Percentiles rank a stretch among this genome's conserved stretches.
Evolutionary conservation across 2,113 vertebrate genomes (phyloP).

Genomic region (Bettongia penicillata): DNA sequence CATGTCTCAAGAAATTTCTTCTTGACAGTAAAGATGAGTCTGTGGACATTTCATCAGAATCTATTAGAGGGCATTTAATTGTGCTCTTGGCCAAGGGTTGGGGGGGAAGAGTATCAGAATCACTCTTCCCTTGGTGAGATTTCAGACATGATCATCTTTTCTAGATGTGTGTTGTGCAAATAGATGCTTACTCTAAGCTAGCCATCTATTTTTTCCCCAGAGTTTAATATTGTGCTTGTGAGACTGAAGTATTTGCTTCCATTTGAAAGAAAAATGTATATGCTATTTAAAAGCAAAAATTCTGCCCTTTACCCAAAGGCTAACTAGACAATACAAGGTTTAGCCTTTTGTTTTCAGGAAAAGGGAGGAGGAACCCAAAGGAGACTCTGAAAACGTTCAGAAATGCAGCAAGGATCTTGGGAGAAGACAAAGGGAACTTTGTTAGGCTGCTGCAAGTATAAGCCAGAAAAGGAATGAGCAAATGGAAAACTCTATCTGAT

Average conservation of each 20-base stretch:
- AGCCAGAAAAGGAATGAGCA: slow-evolving; percentile 70
- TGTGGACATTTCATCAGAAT: background rate
- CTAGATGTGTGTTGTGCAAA: background rate
- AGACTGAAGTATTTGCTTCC: background rate
- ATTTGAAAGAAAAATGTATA: background rate
- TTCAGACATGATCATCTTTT: background rate
- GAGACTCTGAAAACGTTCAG: slow-evolving; percentile 74
- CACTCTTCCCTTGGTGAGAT: background rate
- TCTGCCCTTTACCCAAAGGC: slow-evolving; percentile 51
- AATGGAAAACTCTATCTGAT: slow-evolving; percentile 69
- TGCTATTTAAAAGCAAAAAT: background rate
- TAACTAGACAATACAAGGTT: slow-evolving; percentile 54
- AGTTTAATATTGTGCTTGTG: background rate
- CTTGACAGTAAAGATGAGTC: background rate
- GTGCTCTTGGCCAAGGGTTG: background rate
- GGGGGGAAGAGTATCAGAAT: background rate
- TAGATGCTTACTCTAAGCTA: background rate
- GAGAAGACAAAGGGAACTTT: slow-evolving; percentile 80
- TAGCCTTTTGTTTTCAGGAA: slow-evolving; percentile 68
- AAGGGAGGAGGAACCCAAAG: slow-evolving; percentile 62
- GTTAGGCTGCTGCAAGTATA: slow-evolving; percentile 66
- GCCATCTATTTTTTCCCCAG: background rate
- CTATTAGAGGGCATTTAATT: background rate
- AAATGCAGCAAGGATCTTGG: slow-evolving; percentile 73
- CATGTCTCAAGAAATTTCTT: background rate